Evolutionary conservation across 2,113 vertebrate genomes (phyloP).

Genomic region (Zosterops borbonicus): DNA sequence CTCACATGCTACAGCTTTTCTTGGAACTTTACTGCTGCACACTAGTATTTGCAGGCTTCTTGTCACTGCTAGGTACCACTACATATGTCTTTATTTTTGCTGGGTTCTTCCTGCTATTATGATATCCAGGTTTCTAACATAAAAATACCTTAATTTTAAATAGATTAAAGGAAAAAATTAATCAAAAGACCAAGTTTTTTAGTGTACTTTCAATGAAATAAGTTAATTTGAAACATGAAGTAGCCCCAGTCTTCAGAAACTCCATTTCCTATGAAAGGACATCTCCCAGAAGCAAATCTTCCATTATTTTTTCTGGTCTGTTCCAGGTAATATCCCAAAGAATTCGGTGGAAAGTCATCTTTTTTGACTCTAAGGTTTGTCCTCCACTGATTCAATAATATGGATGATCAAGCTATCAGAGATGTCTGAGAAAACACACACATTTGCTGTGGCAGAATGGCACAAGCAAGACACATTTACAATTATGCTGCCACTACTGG

Average conservation of each 20-base stretch:
- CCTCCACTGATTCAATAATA: neutral
- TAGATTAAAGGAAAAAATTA: neutral
- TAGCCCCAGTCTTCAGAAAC: neutral
- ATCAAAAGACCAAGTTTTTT: neutral
- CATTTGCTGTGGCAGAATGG: neutral
- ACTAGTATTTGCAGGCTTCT: neutral
- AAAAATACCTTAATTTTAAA: neutral
- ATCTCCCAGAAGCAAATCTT: neutral
- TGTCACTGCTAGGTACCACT: neutral
- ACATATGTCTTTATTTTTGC: neutral
- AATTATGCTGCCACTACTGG: neutral
- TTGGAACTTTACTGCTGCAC: neutral
- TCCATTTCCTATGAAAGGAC: neutral
- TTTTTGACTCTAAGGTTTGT: neutral
- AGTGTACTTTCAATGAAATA: neutral
- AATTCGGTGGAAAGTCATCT: neutral
- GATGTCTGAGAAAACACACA: neutral
- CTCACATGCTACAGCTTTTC: neutral
- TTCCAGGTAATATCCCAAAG: neutral
- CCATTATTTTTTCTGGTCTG: neutral
- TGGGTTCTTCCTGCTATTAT: neutral
- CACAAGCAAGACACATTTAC: neutral
- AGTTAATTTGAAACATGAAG: neutral
- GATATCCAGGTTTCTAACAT: neutral
- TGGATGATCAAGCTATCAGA: neutral